Percentiles rank a stretch among this genome's conserved stretches.
Conservation (phyloP, 2,113 vertebrate genomes). For the Xyrauchen texanus region DNA sequence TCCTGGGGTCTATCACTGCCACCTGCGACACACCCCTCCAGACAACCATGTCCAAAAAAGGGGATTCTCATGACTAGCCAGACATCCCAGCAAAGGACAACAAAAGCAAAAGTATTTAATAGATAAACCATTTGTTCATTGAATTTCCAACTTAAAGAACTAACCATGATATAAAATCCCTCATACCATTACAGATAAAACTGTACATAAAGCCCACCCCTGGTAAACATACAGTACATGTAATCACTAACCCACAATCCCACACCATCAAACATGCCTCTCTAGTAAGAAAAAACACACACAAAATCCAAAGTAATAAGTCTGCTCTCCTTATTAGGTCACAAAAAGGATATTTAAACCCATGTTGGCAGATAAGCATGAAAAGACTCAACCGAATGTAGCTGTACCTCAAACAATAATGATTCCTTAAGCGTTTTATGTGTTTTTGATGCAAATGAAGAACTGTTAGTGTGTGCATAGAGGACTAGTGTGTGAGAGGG, state of each 20-base stretch:
- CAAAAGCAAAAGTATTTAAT: constrained; percentile 28
- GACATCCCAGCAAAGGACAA: constrained; percentile 23
- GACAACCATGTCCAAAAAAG: constrained; percentile 49
- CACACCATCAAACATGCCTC: not conserved
- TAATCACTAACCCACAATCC: not conserved
- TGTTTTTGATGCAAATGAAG: not conserved
- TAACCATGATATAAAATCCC: too few species aligned
- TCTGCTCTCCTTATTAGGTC: not conserved
- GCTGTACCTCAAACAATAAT: not conserved
- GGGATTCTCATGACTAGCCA: constrained; percentile 31
- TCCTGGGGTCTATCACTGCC: constrained; percentile 53
- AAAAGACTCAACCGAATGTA: not conserved
- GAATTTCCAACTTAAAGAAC: too few species aligned
- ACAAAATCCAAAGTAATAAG: not conserved
- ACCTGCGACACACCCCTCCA: constrained; percentile 47
- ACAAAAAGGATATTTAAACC: not conserved
- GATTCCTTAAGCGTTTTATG: not conserved
- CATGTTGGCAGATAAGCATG: constrained; percentile 9
- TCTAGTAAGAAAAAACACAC: not conserved
- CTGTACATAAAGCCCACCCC: too few species aligned
- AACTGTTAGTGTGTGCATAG: not conserved
- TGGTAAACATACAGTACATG: not conserved
- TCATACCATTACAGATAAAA: too few species aligned
- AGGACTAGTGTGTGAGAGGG: not conserved
- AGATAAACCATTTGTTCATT: too few species aligned